Percentiles rank a stretch among this genome's conserved stretches.
Conservation (phyloP, 2,888 invertebrate genomes). For the Autographa pulchrina region DNA sequence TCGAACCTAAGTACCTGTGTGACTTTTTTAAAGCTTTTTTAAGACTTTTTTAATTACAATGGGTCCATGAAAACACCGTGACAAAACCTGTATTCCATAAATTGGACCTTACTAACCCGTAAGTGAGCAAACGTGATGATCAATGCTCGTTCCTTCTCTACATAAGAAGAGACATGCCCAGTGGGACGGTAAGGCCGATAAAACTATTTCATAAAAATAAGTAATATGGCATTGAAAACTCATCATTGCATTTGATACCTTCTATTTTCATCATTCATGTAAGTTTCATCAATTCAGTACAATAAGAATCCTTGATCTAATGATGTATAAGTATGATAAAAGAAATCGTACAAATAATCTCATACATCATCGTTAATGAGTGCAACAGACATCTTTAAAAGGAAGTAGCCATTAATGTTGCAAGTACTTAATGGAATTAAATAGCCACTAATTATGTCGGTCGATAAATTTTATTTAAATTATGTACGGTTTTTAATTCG, state of each 20-base stretch:
- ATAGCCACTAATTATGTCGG: background rate
- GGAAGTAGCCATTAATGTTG: conserved; percentile 10
- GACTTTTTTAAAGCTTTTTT: no score
- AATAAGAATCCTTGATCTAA: conserved; percentile 28
- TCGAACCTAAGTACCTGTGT: no score
- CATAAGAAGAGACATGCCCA: no score
- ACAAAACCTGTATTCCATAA: no score
- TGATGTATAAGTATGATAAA: conserved; percentile 8
- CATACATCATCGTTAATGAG: conserved; percentile 22
- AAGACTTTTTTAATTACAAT: no score
- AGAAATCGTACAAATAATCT: conserved; percentile 25
- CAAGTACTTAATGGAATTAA: conserved; percentile 15
- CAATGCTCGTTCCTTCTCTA: no score
- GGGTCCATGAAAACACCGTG: no score
- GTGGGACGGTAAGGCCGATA: no score
- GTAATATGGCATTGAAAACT: background rate
- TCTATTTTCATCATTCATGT: background rate
- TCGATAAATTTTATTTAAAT: conserved; percentile 6
- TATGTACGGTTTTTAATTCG: background rate
- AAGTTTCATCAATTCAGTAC: conserved; percentile 4
- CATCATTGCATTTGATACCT: background rate
- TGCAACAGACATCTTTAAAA: background rate
- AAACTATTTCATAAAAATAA: no score
- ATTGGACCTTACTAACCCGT: no score
- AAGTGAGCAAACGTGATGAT: no score